Evolutionary conservation across 2,113 vertebrate species (phyloP).

Genomic region (Dunckerocampus dactyliophorus): DNA sequence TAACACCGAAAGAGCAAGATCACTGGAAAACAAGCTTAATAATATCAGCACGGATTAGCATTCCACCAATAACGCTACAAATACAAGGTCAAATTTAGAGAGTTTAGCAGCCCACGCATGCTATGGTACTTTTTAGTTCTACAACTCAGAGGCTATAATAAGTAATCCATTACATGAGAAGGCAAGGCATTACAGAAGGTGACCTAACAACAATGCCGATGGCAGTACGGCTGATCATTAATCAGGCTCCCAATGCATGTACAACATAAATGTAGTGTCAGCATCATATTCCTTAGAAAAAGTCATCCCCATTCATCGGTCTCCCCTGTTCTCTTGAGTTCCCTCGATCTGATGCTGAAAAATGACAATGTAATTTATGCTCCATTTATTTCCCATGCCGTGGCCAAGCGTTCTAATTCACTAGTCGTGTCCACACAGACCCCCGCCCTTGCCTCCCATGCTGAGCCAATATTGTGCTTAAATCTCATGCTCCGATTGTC

Average conservation of each 20-base stretch:
- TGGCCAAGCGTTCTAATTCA: conserved; percentile 58
- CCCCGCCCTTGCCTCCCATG: conserved; percentile 66
- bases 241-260: not conserved
- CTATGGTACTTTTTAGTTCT: not conserved
- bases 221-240: not conserved
- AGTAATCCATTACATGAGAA: not conserved
- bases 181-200: not conserved
- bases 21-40: conserved; percentile 19
- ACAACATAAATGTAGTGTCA: conserved; percentile 2
- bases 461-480: conserved; percentile 76
- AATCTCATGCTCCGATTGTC: conserved; percentile 79
- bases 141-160: not conserved
- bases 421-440: conserved; percentile 47
- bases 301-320: conserved; percentile 30
- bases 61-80: conserved; percentile 11
- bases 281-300: conserved; percentile 17
- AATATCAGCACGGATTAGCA: conserved; percentile 22
- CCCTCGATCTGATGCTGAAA: conserved; percentile 52
- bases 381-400: conserved; percentile 74
- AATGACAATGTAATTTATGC: conserved; percentile 71
- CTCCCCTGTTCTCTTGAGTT: conserved; percentile 11
- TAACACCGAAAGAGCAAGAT: conserved; percentile 17
- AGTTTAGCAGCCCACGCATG: not conserved
- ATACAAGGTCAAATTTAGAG: conserved; percentile 1
- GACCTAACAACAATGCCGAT: not conserved